Evolutionary conservation across 2,113 vertebrate genomes (phyloP).

Genomic region (Nesoenas mayeri): DNA sequence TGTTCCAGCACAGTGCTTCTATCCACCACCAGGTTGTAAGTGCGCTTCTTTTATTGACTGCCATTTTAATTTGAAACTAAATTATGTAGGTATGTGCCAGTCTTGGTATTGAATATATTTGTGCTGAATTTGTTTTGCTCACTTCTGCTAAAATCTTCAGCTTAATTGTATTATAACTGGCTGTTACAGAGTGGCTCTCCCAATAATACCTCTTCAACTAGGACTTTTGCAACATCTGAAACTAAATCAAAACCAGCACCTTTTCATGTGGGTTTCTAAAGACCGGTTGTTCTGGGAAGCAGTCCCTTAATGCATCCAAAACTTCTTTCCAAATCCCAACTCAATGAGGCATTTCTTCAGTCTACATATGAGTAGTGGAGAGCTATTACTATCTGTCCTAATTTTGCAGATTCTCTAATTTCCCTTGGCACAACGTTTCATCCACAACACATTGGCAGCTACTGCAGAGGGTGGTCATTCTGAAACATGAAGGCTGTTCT

Average conservation of each 20-base stretch:
- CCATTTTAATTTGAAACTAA: not conserved
- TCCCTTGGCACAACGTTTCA: not conserved
- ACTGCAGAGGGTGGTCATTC: not conserved
- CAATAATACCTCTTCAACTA: not conserved
- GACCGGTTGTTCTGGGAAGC: conserved; percentile 7
- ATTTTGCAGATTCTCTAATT: not conserved
- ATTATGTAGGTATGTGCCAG: not conserved
- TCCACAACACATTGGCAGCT: not conserved
- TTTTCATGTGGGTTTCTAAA: conserved; percentile 19
- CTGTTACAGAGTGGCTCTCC: not conserved
- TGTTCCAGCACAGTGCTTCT: not conserved
- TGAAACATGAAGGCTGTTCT: not conserved
- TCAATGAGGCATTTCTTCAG: not conserved
- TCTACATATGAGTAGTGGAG: not conserved
- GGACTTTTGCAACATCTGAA: conserved; percentile 10
- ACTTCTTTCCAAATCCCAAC: not conserved
- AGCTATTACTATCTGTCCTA: not conserved
- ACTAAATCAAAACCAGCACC: not conserved
- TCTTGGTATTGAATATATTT: not conserved
- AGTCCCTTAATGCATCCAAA: not conserved
- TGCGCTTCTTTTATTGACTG: not conserved
- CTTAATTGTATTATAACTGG: not conserved
- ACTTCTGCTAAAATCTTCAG: not conserved
- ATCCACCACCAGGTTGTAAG: not conserved
- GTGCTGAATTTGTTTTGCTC: not conserved